These are phyloP conservation scores for Trogon surrucura DNA, from an alignment of 2,113 vertebrate species.

Conservation along the genomic window DNA sequence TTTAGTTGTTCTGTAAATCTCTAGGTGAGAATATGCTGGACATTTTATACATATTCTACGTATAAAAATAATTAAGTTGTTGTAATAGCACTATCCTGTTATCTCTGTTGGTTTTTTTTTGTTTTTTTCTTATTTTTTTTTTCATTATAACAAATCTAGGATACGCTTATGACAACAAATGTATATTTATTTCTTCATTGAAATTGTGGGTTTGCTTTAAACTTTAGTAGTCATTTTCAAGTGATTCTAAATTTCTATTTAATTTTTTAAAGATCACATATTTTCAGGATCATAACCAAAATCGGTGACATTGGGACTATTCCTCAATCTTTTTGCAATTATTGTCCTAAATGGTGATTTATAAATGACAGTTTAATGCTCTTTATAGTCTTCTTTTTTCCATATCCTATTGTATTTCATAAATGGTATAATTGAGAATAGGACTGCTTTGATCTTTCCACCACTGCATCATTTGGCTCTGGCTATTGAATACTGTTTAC, in stretches of 20 bases:
- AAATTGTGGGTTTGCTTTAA: background rate
- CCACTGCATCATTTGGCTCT: background rate
- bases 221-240: background rate
- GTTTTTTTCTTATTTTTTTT: background rate
- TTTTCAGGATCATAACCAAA: background rate
- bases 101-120: background rate
- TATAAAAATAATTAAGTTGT: background rate
- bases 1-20: background rate
- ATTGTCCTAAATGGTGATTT: background rate
- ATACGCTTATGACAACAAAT: background rate
- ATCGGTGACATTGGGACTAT: background rate
- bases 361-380: background rate
- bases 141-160: background rate
- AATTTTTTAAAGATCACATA: background rate
- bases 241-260: background rate
- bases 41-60: background rate
- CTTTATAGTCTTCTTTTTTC: background rate
- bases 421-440: background rate
- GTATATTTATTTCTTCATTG: background rate
- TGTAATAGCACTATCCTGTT: background rate
- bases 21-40: background rate
- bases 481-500: background rate
- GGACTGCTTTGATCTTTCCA: slow-evolving; percentile 1
- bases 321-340: background rate
- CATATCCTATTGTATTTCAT: background rate